Conservation (phyloP, 1,140 invertebrate species). For the Drosophila lacteicornis region DNA sequence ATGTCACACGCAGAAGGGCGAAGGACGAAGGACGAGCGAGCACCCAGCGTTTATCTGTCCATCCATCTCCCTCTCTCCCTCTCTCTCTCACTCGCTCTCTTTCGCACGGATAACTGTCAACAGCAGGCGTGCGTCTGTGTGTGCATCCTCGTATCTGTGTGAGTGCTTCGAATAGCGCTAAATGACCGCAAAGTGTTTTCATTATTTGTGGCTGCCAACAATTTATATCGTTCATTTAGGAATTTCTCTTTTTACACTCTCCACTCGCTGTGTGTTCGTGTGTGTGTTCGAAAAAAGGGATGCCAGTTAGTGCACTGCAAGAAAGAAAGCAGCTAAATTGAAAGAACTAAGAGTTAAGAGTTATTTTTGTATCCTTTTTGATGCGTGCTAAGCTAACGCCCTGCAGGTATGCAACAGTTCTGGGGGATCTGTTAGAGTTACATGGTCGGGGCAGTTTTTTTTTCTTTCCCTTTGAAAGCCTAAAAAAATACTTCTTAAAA, state of each 20-base stretch:
- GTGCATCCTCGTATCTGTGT: conserved; percentile 18
- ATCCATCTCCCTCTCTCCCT: conserved; percentile 24
- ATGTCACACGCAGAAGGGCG: conserved; percentile 68
- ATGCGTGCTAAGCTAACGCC: not conserved
- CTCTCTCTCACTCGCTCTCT: not conserved
- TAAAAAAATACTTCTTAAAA: not conserved
- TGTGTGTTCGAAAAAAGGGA: conserved; percentile 42
- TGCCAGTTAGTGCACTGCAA: conserved; percentile 29
- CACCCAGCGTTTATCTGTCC: conserved; percentile 53
- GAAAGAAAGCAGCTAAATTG: not conserved
- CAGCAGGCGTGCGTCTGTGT: conserved; percentile 39
- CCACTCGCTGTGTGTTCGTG: conserved; percentile 17
- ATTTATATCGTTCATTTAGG: conserved; percentile 83
- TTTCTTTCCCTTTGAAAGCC: not conserved
- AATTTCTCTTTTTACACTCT: conserved; percentile 75
- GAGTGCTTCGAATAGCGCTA: conserved; percentile 77
- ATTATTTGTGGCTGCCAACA: conserved; percentile 83
- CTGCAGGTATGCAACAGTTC: not conserved
- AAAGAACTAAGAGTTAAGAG: too few relatives aligned
- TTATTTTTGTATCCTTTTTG: too few relatives aligned
- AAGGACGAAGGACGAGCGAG: conserved; percentile 15
- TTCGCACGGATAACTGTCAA: conserved; percentile 61
- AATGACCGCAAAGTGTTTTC: conserved; percentile 83
- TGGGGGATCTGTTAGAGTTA: not conserved
- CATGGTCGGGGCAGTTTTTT: not conserved